Percentiles rank a stretch among this genome's conserved stretches.
Conservation (phyloP, 1,140 invertebrate genomes). For the Halyomorpha halys region DNA sequence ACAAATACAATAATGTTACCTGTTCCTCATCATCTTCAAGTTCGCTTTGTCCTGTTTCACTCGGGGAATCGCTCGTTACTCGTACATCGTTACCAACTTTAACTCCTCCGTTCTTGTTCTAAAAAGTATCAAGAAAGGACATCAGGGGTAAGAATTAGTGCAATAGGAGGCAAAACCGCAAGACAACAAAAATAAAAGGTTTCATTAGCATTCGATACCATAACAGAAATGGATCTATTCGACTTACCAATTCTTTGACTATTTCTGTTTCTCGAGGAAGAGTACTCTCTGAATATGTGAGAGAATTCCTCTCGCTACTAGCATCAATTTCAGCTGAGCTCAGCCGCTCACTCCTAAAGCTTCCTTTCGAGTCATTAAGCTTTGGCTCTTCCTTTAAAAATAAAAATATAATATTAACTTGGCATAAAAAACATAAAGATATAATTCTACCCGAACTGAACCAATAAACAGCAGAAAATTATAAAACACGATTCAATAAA, state of each 20-base stretch:
- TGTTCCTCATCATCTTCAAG: constrained; percentile 36
- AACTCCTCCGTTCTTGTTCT: constrained; percentile 2
- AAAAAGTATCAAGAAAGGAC: neutral
- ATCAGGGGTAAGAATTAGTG: constrained; percentile 9
- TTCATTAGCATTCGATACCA: neutral
- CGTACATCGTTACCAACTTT: constrained; percentile 20
- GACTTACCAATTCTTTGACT: neutral
- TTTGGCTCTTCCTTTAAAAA: constrained; percentile 1
- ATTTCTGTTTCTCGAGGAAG: constrained; percentile 1
- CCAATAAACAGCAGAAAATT: too few species aligned
- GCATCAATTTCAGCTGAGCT: constrained; percentile 28
- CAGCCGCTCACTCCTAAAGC: constrained; percentile 26
- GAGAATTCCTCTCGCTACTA: constrained; percentile 29
- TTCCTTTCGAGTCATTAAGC: constrained; percentile 6
- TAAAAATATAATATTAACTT: neutral
- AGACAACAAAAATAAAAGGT: too few species aligned
- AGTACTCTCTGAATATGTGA: constrained; percentile 24
- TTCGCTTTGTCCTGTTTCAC: constrained; percentile 32
- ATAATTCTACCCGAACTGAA: too few species aligned
- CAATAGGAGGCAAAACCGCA: neutral
- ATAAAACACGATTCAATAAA: too few species aligned
- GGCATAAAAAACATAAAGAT: too few species aligned
- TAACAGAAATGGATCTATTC: neutral
- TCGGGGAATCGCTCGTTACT: constrained; percentile 26
- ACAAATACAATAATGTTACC: constrained; percentile 29